These are phyloP conservation scores for Yponomeuta malinellus DNA, from an alignment of 2,888 invertebrate genomes.

Conservation along the genomic window DNA sequence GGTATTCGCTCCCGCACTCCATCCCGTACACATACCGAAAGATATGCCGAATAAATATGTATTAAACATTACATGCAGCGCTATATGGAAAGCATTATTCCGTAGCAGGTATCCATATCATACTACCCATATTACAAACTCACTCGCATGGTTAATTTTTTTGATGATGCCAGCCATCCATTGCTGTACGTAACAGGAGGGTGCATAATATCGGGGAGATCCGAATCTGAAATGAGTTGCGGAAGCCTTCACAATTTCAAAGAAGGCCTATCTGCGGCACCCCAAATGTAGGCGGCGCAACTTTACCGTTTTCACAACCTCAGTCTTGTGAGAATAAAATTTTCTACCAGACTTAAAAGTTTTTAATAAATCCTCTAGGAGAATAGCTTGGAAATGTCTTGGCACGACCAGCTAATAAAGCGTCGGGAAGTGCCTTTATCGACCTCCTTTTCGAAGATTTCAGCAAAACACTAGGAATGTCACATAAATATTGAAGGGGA, in stretches of 20 bases:
- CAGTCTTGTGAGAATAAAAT: not conserved
- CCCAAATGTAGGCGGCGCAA: not conserved
- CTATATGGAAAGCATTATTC: not conserved
- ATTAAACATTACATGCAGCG: conserved; percentile 56
- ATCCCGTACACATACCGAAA: conserved; percentile 24
- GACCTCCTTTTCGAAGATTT: conserved; percentile 8
- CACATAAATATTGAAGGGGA: conserved; percentile 28
- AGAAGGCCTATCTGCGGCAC: conserved; percentile 1
- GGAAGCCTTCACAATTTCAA: conserved; percentile 9
- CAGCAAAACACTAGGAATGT: conserved; percentile 12
- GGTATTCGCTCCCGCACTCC: conserved; percentile 20
- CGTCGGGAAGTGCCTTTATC: not conserved
- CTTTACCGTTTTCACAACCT: not conserved
- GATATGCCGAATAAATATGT: conserved; percentile 61
- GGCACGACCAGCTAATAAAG: not conserved
- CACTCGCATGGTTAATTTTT: conserved; percentile 10
- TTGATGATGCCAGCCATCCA: conserved; percentile 13
- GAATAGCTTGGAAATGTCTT: not conserved
- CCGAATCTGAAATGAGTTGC: conserved; percentile 12
- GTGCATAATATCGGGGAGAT: conserved; percentile 14
- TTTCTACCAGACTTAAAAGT: not conserved
- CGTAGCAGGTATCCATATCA: not conserved
- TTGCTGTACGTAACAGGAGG: conserved; percentile 10
- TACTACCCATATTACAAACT: not conserved
- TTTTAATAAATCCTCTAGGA: not conserved